phyloP scores from a whole-genome alignment of 2,888 invertebrate species.

The Tubulanus polymorphus region DNA sequence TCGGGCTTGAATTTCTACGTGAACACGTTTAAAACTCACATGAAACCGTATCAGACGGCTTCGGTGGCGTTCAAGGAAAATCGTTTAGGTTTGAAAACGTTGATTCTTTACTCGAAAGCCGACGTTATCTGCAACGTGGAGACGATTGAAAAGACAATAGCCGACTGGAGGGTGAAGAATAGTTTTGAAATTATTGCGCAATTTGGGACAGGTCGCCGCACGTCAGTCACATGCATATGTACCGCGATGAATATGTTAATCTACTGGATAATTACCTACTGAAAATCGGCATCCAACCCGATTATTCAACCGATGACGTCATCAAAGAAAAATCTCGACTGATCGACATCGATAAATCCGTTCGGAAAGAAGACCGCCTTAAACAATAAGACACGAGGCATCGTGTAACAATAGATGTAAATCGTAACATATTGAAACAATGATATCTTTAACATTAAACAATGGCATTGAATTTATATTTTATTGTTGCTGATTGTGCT shows the following conservation, averaged over 20 bases:
- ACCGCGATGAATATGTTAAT: constrained; percentile 66
- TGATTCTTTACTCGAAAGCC: constrained; percentile 67
- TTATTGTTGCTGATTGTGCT: too few species aligned
- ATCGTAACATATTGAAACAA: too few species aligned
- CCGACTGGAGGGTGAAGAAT: constrained; percentile 68
- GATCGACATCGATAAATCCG: too few species aligned
- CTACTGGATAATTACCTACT: constrained; percentile 62
- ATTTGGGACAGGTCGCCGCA: constrained; percentile 74
- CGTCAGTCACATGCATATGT: constrained; percentile 65
- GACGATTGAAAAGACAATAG: constrained; percentile 61
- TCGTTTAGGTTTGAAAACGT: constrained; percentile 69
- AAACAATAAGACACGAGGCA: too few species aligned
- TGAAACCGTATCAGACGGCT: constrained; percentile 72
- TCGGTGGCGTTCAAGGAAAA: constrained; percentile 80
- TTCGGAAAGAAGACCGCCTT: too few species aligned
- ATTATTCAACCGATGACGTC: too few species aligned
- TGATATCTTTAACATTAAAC: too few species aligned
- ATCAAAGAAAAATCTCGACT: too few species aligned
- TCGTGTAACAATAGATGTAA: too few species aligned
- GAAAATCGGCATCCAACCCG: too few species aligned
- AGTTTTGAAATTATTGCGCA: constrained; percentile 68
- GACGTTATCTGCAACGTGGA: constrained; percentile 74
- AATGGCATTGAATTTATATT: too few species aligned
- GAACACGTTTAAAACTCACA: constrained; percentile 75
- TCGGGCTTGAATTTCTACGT: constrained; percentile 62